These are phyloP conservation scores for Tenthredo mesomela DNA, from an alignment of 2,888 invertebrate species.

Conservation along the genomic window DNA sequence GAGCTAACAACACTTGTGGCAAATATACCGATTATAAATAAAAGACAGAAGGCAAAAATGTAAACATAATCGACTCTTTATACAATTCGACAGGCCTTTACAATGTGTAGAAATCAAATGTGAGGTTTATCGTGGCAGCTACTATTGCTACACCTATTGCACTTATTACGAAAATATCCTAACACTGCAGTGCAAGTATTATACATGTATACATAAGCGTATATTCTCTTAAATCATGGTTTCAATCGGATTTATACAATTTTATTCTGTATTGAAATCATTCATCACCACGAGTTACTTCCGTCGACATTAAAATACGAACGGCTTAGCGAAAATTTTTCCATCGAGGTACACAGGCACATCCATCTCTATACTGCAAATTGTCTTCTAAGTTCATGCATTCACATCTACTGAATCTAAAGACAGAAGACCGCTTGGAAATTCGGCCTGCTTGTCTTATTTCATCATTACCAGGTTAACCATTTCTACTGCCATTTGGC, in stretches of 20 bases:
- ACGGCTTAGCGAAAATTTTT: too few relatives aligned
- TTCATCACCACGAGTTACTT: not conserved
- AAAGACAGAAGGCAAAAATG: not conserved
- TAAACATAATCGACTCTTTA: conserved; percentile 2
- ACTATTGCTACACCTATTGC: not conserved
- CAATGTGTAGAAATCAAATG: not conserved
- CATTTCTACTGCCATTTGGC: not conserved
- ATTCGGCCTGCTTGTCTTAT: not conserved
- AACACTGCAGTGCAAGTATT: not conserved
- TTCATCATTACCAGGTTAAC: not conserved
- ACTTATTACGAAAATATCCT: not conserved
- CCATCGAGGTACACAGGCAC: too few relatives aligned
- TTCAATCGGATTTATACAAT: not conserved
- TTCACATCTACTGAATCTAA: not conserved
- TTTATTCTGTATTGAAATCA: not conserved
- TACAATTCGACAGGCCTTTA: not conserved
- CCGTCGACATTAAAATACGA: too few relatives aligned
- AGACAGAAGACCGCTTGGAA: not conserved
- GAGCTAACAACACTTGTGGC: not conserved
- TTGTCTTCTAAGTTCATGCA: not conserved
- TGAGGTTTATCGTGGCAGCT: not conserved
- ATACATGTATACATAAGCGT: not conserved
- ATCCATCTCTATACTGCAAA: not conserved
- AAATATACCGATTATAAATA: conserved; percentile 10
- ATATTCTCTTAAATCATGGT: not conserved